Percentiles rank a stretch among this genome's conserved stretches.
Conservation (phyloP, 2,113 vertebrate species). For the Dissostichus mawsoni region DNA sequence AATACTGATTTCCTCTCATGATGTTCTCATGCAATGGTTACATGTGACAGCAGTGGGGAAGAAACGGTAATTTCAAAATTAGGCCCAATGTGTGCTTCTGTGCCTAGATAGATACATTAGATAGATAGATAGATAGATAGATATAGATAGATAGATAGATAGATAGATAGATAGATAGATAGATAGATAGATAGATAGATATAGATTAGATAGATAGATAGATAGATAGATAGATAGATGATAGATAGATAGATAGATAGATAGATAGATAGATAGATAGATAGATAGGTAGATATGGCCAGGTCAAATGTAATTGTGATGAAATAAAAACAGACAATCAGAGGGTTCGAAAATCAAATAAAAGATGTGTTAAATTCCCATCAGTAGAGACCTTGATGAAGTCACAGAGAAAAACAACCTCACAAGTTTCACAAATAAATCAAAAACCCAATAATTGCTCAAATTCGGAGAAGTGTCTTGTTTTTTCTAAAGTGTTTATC, state of each 20-base stretch:
- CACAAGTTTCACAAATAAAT: slow-evolving; percentile 5
- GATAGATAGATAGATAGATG: no score
- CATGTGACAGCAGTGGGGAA: not conserved
- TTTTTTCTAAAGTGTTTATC: slow-evolving; percentile 15
- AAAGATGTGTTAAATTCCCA: slow-evolving; percentile 2
- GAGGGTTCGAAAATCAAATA: not conserved
- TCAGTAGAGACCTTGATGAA: not conserved
- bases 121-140: no score
- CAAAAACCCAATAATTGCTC: slow-evolving; percentile 45
- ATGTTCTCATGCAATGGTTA: slow-evolving; percentile 29
- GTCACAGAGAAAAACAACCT: slow-evolving; percentile 17
- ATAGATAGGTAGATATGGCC: no score
- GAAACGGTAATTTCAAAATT: not conserved
- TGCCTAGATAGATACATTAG: no score
- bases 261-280: no score
- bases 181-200: no score
- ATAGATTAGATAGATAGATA: no score
- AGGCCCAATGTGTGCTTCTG: not conserved
- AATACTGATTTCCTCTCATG: slow-evolving; percentile 61
- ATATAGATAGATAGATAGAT: no score
- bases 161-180: no score
- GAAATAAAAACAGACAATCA: slow-evolving; percentile 5
- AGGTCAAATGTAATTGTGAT: not conserved
- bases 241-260: no score
- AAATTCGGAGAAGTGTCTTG: slow-evolving; percentile 17